Evolutionary conservation across 2,113 vertebrate species (phyloP).

Genomic region (Isurus oxyrinchus): DNA sequence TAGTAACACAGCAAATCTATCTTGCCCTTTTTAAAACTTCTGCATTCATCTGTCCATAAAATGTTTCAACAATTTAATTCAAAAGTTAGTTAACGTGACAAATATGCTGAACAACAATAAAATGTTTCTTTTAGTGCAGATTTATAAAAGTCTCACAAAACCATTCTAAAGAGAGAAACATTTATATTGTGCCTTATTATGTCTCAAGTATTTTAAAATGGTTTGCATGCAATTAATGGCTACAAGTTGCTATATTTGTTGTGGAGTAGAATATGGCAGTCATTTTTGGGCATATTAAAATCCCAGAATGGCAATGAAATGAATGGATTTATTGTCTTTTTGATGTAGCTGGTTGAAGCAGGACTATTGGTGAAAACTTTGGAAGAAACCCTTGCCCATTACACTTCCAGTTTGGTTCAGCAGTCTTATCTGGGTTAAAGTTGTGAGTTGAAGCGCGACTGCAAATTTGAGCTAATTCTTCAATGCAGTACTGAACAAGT

Average conservation of each 20-base stretch:
- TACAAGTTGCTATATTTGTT: background rate
- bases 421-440: too few relatives aligned
- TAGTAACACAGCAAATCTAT: background rate
- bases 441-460: too few relatives aligned
- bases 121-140: background rate
- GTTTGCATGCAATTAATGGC: background rate
- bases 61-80: too few relatives aligned
- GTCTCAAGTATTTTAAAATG: background rate
- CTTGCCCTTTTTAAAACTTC: too few relatives aligned
- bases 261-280: background rate
- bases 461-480: too few relatives aligned
- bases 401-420: background rate
- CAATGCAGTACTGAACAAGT: too few relatives aligned
- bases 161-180: background rate
- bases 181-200: background rate
- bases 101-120: too few relatives aligned
- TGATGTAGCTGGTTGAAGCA: background rate
- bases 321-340: background rate
- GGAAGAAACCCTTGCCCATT: background rate
- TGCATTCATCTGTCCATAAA: too few relatives aligned
- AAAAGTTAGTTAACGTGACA: too few relatives aligned
- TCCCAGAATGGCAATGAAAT: background rate
- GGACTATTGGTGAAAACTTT: background rate
- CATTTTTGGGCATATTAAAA: too few relatives aligned
- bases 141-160: background rate